Evolutionary conservation across 37 sponge, comb jelly and placozoan genomes (phyloP), one percentile per base, ranked within the genome.

Genomic region (Beroe forskalii): DNA sequence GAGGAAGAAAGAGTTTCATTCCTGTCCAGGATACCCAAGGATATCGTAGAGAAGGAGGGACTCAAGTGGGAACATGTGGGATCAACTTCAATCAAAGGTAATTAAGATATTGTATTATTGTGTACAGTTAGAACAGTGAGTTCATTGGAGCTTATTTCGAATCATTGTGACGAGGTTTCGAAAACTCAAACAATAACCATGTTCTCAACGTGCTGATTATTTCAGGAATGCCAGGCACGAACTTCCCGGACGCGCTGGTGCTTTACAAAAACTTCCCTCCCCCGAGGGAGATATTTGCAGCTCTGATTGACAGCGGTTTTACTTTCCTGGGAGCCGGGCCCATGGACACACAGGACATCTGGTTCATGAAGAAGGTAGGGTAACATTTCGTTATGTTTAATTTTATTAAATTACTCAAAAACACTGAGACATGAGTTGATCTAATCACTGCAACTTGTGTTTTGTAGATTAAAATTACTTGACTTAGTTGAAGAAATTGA

Each of bases 31-130:
- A 33, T 69, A 12, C 72, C 72, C 1, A 37, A 1, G 2, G 38
- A 69, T 31, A 32, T 69, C 19, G 32, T 69, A 69, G 20, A 31
- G 6, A 35, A 33, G 1, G 32, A 35, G 27, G 72, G 38, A 36
- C 19, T 69, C 17, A 32, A 31, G 38, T 69, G 72, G 72, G 72
- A 69, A 17, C 72, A 69, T 69, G 72, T 69, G 9, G 72, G 72
- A 36, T 69, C 72, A 32, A 69, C 72, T 69, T 69, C 72, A 4
- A 69, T 69, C 32, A 69, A 69, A 69, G 72, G 72, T 69, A n/a
- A 23, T 9, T 17, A 55, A 55, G n/a, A n/a, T n/a, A n/a, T n/a
- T n/a, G n/a, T n/a, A n/a, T n/a, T n/a, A n/a, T n/a, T n/a, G n/a
- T n/a, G n/a, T n/a, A n/a, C n/a, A n/a, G n/a, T n/a, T n/a, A n/a